Base-by-base conservation (phyloP, 2,113 vertebrate species). In the Natator depressus region DNA sequence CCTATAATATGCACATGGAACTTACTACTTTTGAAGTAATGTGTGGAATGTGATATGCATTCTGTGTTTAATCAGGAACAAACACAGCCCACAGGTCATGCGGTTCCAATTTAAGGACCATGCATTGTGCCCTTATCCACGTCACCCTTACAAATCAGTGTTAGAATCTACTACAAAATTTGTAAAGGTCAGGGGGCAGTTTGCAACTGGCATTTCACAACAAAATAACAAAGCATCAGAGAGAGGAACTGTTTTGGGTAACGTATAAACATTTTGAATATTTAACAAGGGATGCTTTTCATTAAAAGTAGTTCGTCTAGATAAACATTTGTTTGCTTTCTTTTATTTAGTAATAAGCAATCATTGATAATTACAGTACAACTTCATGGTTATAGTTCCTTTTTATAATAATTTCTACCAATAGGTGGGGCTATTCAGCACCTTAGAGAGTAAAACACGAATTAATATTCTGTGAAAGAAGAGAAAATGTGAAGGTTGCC, bases 391-490 rank as follows among this genome's bases (percentile, higher is more conserved):
- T 38, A 13, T 85, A 29, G 27, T 93, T 94, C 31, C 80, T 35
- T 16, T 72, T 35, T 57, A 10, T 78, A 53, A 31, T 5, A 29
- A 1, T 35, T 93, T n/a, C 5, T 72, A 29, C 91, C 95, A 96
- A 94, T 83, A 98, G 96, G 91, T 96, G 96, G 95, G 59, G 90
- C 53, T 59, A 31, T 86, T 94, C 82, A 80, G 87, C 20, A 2
- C 38, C 35, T 82, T 85, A 53, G 89, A 49, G 87, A 75, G 51
- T 35, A 17, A 38, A 55, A 38, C 35, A 3, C 8, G 13, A 27
- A 89, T 3, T 53, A 57, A 42, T 51, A 6, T 20, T 19, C 20
- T 13, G 69, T 35, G 87, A 5, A 76, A 35, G 35, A 8, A 50
- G n/a, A 42, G 27, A 42, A 72, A 38, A 10, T 5, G 85, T 85